Base-by-base conservation (phyloP, 2,113 vertebrate genomes). In the Lampris megalopsis region DNA sequence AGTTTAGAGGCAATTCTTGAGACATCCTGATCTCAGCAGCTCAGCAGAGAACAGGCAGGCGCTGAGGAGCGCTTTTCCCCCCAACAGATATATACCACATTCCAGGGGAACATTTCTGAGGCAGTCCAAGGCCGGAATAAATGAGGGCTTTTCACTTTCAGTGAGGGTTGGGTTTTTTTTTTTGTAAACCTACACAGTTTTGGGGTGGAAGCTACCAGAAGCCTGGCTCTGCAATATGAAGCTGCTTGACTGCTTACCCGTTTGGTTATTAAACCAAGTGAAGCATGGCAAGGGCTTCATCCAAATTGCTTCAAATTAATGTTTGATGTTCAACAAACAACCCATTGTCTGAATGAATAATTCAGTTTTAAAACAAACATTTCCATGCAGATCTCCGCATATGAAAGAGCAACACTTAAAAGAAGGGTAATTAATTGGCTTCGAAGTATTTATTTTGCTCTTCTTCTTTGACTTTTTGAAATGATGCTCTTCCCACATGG, bases 311-410 rank as follows among this genome's bases (percentile, higher is more conserved):
- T 64, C 59, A 40, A 54, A 69, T 69, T 64, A 59, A 61, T 11
- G 6, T 69, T 61, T 49, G 8, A 64, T 64, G 53, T 60, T 66
- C 59, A 58, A 48, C 49, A 73, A 80, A 50, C 65, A 53, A 49
- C 35, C 63, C 35, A 49, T 42, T 41, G 69, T 61, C 49, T 47
- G n/a, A 54, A 60, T 72, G 54, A 73, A 79, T 73, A 68, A 73
- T 73, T 67, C 50, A 24, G 56, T 78, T 59, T 52, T 53, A 65
- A 61, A 72, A 65, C 40, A 38, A n/a, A 6, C 10, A 56, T 68
- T 59, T 52, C 41, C 13, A 47, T 3, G 35, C 10, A 58, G 36
- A 56, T 63, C 50, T 58, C 49, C 56, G 9, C 1, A 36, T 6
- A 45, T n/a, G 3, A 11, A 47, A 73, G 43, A 47, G 11, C 62